Base-by-base conservation (phyloP, 2,113 vertebrate species). In the Tragelaphus buxtoni region DNA sequence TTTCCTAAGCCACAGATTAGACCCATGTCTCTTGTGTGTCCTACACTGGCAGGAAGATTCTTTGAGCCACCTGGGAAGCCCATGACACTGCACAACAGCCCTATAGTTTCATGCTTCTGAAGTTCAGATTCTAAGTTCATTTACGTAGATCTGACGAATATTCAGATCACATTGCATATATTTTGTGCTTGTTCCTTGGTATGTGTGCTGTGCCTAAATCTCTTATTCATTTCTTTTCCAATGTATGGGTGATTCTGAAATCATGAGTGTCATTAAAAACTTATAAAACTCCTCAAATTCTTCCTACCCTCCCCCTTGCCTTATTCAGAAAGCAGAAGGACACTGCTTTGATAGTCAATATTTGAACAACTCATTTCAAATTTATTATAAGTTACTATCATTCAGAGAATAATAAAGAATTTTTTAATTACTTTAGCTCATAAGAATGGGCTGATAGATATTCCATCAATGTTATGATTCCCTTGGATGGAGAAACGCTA, bases 391-490 rank as follows among this genome's bases (percentile, higher is more conserved):
- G 98, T 98, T 98, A 97, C 96, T 98, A 98, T 98, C 98, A 98
- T 95, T 98, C 94, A 39, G 85, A 99, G 98, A 99, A 99, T 98
- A 98, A 98, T 99, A 98, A 98, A 98, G 97, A 98, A 92, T 97
- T 98, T 98, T 98, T 98, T 88, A 99, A 99, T 99, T 99, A 99
- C 98, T 98, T 98, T 97, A 97, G 93, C 98, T 98, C 98, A 95
- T 97, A 98, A 99, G 98, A 99, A 98, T 94, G 92, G 95, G 85
- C 97, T 98, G 98, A 99, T 98, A 99, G 98, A 98, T 98, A 98
- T 98, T 99, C 98, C 98, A 98, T 99, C 98, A 98, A 98, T 98
- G 98, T 99, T 98, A 98, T 94, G 98, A 99, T 98, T 98, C 98
- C 98, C 97, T 98, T 98, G 98, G 98, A 98, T 98, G 97, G 93